Conservation (phyloP, 2,797 vertebrate species). For the Tolypeutes matacus region DNA sequence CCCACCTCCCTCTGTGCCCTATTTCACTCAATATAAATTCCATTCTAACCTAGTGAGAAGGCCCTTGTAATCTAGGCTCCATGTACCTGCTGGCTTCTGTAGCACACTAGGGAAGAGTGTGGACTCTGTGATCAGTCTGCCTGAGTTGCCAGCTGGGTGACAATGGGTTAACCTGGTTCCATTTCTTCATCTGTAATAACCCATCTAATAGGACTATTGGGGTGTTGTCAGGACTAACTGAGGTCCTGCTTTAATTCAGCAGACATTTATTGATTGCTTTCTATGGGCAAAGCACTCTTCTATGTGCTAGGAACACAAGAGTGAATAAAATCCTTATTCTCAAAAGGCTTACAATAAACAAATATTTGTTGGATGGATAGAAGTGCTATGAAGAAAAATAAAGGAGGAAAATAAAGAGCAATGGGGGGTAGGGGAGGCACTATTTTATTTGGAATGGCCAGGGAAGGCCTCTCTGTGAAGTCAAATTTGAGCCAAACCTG, state of each 20-base stretch:
- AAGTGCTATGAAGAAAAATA: conserved; percentile 1
- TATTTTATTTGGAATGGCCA: not conserved
- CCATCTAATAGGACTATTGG: not conserved
- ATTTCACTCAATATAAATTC: not conserved
- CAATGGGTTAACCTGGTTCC: not conserved
- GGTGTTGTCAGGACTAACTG: not conserved
- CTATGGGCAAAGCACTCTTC: not conserved
- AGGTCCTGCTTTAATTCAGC: conserved; percentile 7
- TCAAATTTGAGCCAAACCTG: not conserved
- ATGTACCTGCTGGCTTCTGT: not conserved
- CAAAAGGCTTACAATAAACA: conserved; percentile 30
- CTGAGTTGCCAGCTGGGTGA: not conserved
- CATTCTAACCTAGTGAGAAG: not conserved
- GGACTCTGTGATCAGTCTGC: not conserved
- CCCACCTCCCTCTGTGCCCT: not conserved
- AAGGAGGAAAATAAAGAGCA: not conserved
- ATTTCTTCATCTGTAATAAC: conserved; percentile 40
- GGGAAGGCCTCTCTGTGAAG: not conserved
- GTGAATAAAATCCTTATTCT: not conserved
- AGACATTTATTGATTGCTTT: conserved; percentile 16
- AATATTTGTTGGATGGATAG: not conserved
- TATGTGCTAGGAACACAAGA: not conserved
- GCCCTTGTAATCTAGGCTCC: too few species aligned
- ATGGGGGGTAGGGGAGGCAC: not conserved
- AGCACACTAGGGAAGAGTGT: not conserved